Conservation (phyloP, 37 sponge, comb jelly and placozoan genomes). For the Theonella swinhoei region DNA sequence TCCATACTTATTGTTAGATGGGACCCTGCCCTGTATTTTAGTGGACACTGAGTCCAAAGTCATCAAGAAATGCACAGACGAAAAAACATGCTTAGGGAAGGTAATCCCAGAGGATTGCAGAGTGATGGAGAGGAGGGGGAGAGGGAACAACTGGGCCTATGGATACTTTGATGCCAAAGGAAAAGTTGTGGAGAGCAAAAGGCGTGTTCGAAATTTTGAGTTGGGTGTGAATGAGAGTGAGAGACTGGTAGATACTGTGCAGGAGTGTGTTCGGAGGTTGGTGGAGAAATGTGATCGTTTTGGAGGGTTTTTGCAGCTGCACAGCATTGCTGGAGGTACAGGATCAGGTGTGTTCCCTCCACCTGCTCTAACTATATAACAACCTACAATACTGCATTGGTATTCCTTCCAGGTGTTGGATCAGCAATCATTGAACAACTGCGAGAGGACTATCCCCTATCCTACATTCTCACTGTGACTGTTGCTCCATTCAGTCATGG, state of each 20-base stretch:
- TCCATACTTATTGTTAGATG: slow-evolving; percentile 29
- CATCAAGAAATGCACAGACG: neutral
- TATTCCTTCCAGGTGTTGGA: slow-evolving; percentile 55
- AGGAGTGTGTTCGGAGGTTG: slow-evolving; percentile 55
- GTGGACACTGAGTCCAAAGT: slow-evolving; percentile 78
- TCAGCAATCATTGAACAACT: slow-evolving; percentile 67
- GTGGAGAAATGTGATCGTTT: slow-evolving; percentile 75
- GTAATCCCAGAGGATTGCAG: slow-evolving; percentile 17
- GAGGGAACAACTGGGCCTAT: slow-evolving; percentile 89
- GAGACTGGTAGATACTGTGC: slow-evolving; percentile 20
- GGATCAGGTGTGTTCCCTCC: slow-evolving; percentile 75
- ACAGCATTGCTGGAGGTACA: slow-evolving; percentile 91
- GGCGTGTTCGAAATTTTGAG: too few relatives aligned
- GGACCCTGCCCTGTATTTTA: slow-evolving; percentile 54
- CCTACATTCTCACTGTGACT: slow-evolving; percentile 57
- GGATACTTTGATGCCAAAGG: slow-evolving; percentile 57
- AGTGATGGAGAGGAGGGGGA: slow-evolving; percentile 48
- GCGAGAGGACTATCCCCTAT: slow-evolving; percentile 63
- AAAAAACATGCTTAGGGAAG: neutral
- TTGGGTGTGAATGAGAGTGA: neutral
- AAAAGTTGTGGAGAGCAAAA: neutral
- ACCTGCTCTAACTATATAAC: neutral
- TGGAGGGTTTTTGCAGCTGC: slow-evolving; percentile 63
- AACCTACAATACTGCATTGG: neutral
- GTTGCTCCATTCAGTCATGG: slow-evolving; percentile 81